Conservation (phyloP, 2,797 vertebrate genomes). For the Danio kyathit region DNA sequence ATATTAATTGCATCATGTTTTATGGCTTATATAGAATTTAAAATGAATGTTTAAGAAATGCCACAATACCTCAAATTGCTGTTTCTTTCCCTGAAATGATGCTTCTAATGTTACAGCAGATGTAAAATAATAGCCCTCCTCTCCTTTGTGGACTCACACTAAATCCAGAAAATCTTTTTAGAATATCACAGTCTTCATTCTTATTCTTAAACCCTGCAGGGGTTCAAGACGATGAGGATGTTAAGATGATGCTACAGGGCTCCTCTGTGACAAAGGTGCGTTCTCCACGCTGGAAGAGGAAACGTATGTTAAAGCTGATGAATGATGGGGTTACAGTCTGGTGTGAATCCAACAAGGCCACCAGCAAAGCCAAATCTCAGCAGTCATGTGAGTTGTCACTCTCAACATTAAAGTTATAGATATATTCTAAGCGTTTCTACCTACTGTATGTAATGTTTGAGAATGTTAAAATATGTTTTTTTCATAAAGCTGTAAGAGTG, state of each 20-base stretch:
- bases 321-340: slow-evolving; percentile 89
- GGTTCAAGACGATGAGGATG: slow-evolving; percentile 87
- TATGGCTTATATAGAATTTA: no score
- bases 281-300: slow-evolving; percentile 81
- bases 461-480: not conserved
- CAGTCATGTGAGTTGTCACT: slow-evolving; percentile 86
- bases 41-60: no score
- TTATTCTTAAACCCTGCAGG: slow-evolving; percentile 71
- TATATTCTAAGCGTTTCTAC: not conserved
- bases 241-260: slow-evolving; percentile 87
- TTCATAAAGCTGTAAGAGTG: not conserved
- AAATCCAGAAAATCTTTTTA: not conserved
- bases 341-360: slow-evolving; percentile 85
- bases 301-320: slow-evolving; percentile 84
- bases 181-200: not conserved
- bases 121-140: no score
- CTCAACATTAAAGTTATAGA: not conserved
- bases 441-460: not conserved
- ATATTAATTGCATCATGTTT: no score
- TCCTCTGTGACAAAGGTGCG: slow-evolving; percentile 89
- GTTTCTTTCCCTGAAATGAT: no score
- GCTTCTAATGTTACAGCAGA: no score
- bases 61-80: no score
- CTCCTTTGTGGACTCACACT: no score
- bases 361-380: slow-evolving; percentile 77